phyloP scores from a whole-genome alignment of 2,797 vertebrate genomes.

The Phataginus tetradactyla region DNA sequence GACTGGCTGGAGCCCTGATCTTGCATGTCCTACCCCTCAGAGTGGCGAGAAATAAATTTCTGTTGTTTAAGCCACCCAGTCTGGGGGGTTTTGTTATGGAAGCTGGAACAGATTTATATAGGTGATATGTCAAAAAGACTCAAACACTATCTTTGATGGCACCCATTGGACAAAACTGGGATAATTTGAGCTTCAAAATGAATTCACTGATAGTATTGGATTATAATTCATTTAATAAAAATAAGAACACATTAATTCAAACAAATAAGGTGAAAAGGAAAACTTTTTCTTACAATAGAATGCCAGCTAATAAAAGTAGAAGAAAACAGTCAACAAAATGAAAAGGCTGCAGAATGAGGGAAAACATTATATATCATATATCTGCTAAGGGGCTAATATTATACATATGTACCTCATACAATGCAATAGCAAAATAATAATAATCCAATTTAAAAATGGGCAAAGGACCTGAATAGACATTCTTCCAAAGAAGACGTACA shows the following conservation, averaged over 20 bases:
- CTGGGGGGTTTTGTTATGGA: neutral
- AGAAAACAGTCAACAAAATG: neutral
- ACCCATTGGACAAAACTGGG: neutral
- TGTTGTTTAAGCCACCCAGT: neutral
- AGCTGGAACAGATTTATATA: neutral
- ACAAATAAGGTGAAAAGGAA: neutral
- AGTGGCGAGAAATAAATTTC: neutral
- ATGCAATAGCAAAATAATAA: neutral
- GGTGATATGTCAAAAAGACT: neutral
- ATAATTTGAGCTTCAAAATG: neutral
- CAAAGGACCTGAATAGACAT: neutral
- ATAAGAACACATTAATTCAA: neutral
- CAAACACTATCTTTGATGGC: neutral
- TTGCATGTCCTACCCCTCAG: neutral
- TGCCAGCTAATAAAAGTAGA: neutral
- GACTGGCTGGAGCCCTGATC: neutral
- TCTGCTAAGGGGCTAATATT: neutral
- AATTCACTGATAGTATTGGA: neutral
- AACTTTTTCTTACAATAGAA: neutral
- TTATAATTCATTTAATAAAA: conserved; percentile 42
- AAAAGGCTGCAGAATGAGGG: neutral
- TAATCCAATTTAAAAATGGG: neutral
- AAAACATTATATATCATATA: neutral
- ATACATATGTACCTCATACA: neutral
- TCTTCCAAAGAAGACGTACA: neutral